phyloP scores from a whole-genome alignment of 2,797 vertebrate species.

The Phaenicophaeus curvirostris region DNA sequence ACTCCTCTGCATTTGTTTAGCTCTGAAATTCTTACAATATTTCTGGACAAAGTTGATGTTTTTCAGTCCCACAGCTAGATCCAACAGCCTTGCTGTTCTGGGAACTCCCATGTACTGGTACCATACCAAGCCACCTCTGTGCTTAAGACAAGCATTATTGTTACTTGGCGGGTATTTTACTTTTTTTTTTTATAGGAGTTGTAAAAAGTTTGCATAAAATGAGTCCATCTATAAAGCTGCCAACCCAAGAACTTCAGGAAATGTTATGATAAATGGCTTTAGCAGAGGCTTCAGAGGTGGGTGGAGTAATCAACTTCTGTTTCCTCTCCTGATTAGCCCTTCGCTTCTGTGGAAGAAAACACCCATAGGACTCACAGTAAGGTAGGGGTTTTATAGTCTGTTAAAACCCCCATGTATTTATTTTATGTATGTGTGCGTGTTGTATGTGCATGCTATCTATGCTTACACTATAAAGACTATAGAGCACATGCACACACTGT shows the following conservation, averaged over 20 bases:
- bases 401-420: background rate
- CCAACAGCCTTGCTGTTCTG: background rate
- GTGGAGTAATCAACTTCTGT: conserved; percentile 21
- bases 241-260: background rate
- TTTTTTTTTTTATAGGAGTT: background rate
- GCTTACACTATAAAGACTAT: background rate
- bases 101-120: background rate
- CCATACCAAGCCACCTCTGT: background rate
- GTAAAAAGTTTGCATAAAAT: background rate
- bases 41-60: background rate
- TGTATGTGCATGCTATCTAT: background rate
- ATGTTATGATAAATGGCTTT: background rate
- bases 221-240: background rate
- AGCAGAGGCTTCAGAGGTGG: background rate
- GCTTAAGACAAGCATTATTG: background rate
- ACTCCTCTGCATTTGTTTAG: background rate
- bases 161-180: background rate
- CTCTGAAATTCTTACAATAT: background rate
- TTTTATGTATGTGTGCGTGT: background rate
- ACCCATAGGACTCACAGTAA: background rate
- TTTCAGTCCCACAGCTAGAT: background rate
- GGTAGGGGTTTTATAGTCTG: background rate
- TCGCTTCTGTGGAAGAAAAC: background rate
- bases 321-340: conserved; percentile 51
- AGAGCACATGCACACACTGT: background rate